Conservation (phyloP, 2,113 vertebrate species). For the Ageneiosus marmoratus region DNA sequence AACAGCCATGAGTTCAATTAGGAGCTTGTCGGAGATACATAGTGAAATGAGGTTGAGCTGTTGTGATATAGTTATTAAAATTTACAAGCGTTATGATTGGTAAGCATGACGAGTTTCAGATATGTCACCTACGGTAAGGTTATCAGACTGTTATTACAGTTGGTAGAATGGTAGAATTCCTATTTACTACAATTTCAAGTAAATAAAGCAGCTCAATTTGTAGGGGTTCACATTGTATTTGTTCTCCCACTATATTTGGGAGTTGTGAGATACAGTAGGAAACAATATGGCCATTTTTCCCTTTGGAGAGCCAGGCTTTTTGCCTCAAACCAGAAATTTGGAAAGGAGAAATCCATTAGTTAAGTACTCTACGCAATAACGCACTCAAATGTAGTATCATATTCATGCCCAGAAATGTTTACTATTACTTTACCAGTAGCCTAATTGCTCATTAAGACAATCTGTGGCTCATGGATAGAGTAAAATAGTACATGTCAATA, state of each 20-base stretch:
- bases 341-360: background rate
- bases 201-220: background rate
- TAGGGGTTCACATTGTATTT: background rate
- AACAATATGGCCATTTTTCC: background rate
- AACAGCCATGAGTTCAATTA: constrained; percentile 11
- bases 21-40: constrained; percentile 17
- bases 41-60: constrained; percentile 22
- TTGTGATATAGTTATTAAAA: constrained; percentile 29
- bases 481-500: constrained; percentile 48
- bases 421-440: constrained; percentile 33
- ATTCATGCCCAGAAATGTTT: constrained; percentile 29
- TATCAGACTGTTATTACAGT: no score
- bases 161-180: background rate
- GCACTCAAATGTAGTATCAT: background rate
- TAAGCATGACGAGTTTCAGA: background rate
- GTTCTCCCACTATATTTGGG: no score
- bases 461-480: constrained; percentile 48
- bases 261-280: background rate
- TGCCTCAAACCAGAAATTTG: background rate
- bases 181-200: background rate
- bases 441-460: constrained; percentile 29
- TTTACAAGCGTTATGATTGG: constrained; percentile 11
- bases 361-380: background rate
- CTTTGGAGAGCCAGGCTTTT: background rate
- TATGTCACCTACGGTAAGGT: background rate